Conservation (phyloP, 2,113 vertebrate genomes). For the Festucalex cinctus region DNA sequence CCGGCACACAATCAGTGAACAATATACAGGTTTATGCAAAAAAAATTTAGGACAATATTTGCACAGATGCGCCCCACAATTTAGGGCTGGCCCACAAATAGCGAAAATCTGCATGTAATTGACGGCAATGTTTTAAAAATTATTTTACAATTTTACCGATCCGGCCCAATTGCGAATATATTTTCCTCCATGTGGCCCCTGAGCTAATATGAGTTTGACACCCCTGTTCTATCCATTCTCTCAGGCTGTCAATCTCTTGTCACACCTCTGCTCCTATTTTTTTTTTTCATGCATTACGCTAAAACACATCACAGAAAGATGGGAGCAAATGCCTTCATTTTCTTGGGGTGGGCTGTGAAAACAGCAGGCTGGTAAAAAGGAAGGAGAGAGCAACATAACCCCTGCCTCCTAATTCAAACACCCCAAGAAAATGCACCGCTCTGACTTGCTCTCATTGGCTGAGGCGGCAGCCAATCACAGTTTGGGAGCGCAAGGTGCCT, state of each 20-base stretch:
- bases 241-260: conserved; percentile 41
- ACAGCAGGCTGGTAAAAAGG: conserved; percentile 22
- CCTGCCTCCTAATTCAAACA: conserved; percentile 61
- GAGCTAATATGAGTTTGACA: no score
- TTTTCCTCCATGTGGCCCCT: no score
- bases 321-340: background rate
- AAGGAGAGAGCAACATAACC: conserved; percentile 54
- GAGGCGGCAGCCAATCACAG: conserved; percentile 66
- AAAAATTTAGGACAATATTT: no score
- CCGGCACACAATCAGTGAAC: no score
- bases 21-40: no score
- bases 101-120: no score
- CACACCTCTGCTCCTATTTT: conserved; percentile 22
- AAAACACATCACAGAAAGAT: background rate
- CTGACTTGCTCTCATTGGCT: conserved; percentile 61
- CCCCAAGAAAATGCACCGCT: conserved; percentile 51
- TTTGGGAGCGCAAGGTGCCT: conserved; percentile 77
- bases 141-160: no score
- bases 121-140: no score
- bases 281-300: background rate
- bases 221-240: conserved; percentile 32
- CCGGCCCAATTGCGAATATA: no score
- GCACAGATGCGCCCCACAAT: no score
- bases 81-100: no score
- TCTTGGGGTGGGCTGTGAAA: background rate